Evolutionary conservation across 2,113 vertebrate genomes (phyloP).

Genomic region (Phasianus colchicus): DNA sequence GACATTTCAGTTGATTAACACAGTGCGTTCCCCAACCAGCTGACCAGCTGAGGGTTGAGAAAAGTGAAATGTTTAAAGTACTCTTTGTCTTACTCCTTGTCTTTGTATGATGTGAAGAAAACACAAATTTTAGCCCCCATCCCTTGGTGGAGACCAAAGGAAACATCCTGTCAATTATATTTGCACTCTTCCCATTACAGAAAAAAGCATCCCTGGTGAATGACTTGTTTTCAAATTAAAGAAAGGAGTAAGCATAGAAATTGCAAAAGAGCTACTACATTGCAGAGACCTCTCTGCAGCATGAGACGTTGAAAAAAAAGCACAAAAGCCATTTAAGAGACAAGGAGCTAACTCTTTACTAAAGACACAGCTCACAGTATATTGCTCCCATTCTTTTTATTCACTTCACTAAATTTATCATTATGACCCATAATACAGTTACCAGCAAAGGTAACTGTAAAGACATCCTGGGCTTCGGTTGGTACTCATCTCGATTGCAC

Average conservation of each 20-base stretch:
- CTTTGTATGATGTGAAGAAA: neutral
- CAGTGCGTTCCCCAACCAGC: neutral
- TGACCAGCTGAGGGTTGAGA: conserved; percentile 6
- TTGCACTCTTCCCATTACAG: neutral
- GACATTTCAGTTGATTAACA: conserved; percentile 11
- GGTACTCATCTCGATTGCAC: neutral
- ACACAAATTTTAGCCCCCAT: neutral
- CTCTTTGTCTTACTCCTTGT: neutral
- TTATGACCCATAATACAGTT: neutral
- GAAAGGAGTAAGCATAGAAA: neutral
- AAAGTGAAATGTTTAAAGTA: neutral
- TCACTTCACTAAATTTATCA: neutral
- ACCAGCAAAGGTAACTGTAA: neutral
- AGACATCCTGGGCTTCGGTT: neutral
- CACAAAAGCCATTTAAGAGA: neutral
- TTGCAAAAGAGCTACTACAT: neutral
- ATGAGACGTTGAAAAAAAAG: neutral
- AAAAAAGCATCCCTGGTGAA: neutral
- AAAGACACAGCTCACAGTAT: neutral
- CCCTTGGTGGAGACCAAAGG: neutral
- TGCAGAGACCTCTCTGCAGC: neutral
- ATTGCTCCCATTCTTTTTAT: neutral
- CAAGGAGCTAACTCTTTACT: neutral
- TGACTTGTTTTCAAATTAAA: neutral
- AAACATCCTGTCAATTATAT: neutral